Percentiles rank a stretch among this genome's conserved stretches.
phyloP scores from a whole-genome alignment of 2,797 vertebrate species.

The Australoheros facetus region DNA sequence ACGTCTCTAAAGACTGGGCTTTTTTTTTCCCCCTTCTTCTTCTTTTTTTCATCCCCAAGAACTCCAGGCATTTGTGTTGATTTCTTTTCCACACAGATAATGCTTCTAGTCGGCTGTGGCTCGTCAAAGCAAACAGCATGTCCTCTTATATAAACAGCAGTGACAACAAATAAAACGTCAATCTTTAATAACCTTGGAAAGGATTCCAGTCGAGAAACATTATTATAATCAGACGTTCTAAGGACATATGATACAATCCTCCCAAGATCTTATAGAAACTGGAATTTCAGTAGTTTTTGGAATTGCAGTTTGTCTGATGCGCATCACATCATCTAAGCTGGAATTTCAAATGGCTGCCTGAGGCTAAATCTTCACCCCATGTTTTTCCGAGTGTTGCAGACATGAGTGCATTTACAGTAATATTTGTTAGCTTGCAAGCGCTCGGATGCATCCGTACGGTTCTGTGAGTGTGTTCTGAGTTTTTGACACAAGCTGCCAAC shows the following conservation, averaged over 20 bases:
- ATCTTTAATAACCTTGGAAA: conserved; percentile 30
- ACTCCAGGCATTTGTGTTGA: not conserved
- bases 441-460: not conserved
- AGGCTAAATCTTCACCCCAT: conserved; percentile 48
- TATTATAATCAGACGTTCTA: conserved; percentile 7
- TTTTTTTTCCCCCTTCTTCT: not conserved
- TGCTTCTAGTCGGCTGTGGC: not conserved
- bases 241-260: not conserved
- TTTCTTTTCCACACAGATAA: not conserved
- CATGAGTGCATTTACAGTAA: conserved; percentile 36
- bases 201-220: conserved; percentile 1
- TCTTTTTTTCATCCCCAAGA: not conserved
- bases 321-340: conserved; percentile 30
- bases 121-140: conserved; percentile 17
- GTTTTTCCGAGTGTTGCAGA: conserved; percentile 22
- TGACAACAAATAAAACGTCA: conserved; percentile 9
- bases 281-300: conserved; percentile 12
- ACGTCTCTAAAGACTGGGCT: not conserved
- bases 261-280: not conserved
- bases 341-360: conserved; percentile 52
- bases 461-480: conserved; percentile 7
- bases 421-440: conserved; percentile 14
- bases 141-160: not conserved
- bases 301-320: conserved; percentile 27
- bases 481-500: not conserved